Evolutionary conservation across 1,140 invertebrate species (phyloP).

Genomic region (Aphaenogaster rudis): DNA sequence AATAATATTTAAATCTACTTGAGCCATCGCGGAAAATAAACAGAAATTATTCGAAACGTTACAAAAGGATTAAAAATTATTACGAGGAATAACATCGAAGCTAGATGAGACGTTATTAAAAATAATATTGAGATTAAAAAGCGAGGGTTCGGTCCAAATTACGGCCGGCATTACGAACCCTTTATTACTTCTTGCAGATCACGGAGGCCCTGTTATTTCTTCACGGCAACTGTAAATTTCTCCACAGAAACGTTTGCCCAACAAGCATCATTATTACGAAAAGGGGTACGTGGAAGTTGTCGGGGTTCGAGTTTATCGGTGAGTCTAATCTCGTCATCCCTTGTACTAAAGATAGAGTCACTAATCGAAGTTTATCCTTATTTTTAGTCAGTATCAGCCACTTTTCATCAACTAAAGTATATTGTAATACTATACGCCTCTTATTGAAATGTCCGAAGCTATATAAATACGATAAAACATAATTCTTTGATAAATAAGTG

Average conservation of each 20-base stretch:
- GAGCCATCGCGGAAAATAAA: not conserved
- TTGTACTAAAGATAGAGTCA: not conserved
- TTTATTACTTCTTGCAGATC: slow-evolving; percentile 90
- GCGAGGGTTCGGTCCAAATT: not conserved
- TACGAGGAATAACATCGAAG: not conserved
- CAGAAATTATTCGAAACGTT: not conserved
- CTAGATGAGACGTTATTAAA: not conserved
- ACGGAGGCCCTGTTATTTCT: slow-evolving; percentile 97
- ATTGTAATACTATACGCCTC: no score
- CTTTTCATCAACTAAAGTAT: not conserved
- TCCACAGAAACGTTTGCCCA: slow-evolving; percentile 98
- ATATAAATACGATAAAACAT: not conserved
- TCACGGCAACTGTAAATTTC: slow-evolving; percentile 93
- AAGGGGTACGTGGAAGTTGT: slow-evolving; percentile 98
- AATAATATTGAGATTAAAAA: not conserved
- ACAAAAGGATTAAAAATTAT: not conserved
- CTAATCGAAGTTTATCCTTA: not conserved
- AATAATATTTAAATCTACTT: not conserved
- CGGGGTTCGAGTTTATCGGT: slow-evolving; percentile 97
- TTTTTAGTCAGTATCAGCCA: slow-evolving; percentile 8
- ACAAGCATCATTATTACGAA: slow-evolving; percentile 97
- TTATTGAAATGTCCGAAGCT: not conserved
- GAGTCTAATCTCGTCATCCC: slow-evolving; percentile 71
- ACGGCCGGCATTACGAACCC: not conserved
- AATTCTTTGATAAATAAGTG: not conserved